Percentiles rank a stretch among this genome's conserved stretches.
Conservation (phyloP, 1,140 invertebrate species). For the Brachionus paranguensis region DNA sequence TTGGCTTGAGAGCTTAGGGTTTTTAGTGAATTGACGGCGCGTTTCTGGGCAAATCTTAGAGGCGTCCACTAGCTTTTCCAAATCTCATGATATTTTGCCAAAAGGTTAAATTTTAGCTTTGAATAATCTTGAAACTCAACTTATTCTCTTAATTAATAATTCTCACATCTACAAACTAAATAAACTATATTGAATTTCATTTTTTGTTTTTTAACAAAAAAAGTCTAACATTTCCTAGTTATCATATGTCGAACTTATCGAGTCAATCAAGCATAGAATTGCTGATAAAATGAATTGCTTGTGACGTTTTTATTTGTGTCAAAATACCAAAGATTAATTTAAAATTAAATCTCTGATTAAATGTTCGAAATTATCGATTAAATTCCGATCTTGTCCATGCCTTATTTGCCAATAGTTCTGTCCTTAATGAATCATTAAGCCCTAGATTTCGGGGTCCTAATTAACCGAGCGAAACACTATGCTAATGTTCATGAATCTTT, state of each 20-base stretch:
- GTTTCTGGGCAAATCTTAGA: neutral
- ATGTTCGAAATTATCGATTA: neutral
- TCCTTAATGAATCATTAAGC: neutral
- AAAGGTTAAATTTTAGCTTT: neutral
- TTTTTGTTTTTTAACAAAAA: neutral
- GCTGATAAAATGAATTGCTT: constrained; percentile 1
- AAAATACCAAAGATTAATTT: constrained; percentile 2
- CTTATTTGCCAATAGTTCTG: neutral
- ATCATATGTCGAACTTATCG: constrained; percentile 7
- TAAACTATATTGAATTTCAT: neutral
- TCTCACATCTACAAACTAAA: neutral
- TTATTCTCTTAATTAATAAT: neutral
- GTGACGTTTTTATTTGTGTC: neutral
- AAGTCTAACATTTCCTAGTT: constrained; percentile 1
- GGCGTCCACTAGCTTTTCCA: neutral
- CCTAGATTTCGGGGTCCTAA: neutral
- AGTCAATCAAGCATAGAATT: constrained; percentile 3
- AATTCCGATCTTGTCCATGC: neutral
- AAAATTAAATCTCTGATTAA: neutral
- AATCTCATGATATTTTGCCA: neutral
- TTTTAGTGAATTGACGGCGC: neutral
- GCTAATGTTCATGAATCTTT: neutral
- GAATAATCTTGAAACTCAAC: neutral
- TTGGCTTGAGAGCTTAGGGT: neutral
- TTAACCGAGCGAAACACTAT: neutral